A percentile compares a stretch with the other conserved stretches of the same genome.
These are phyloP conservation scores for Laticauda colubrina DNA, from an alignment of 2,113 vertebrate genomes.

Conservation along the genomic window DNA sequence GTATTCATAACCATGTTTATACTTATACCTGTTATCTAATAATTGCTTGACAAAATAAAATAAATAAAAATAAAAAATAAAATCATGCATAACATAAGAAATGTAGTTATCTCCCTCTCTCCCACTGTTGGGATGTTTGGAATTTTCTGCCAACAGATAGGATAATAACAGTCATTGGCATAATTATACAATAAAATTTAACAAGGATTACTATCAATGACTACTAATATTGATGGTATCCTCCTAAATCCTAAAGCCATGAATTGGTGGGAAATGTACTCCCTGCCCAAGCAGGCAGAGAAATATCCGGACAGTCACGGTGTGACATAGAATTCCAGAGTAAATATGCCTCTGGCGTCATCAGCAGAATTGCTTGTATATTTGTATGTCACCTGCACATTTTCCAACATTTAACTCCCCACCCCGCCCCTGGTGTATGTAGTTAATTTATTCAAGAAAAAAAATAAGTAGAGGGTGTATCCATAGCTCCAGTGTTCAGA, in stretches of 20 bases:
- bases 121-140: not conserved
- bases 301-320: not conserved
- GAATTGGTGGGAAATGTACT: not conserved
- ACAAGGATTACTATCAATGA: not conserved
- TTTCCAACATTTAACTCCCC: not conserved
- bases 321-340: not conserved
- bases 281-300: not conserved
- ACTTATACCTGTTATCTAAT: too few relatives aligned
- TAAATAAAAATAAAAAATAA: not conserved
- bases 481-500: not conserved
- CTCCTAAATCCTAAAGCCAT: not conserved
- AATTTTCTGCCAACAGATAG: not conserved
- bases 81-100: not conserved
- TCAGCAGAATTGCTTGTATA: not conserved
- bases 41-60: too few relatives aligned
- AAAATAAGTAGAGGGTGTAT: not conserved
- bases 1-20: too few relatives aligned
- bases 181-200: not conserved
- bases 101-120: not conserved
- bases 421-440: not conserved
- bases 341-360: not conserved
- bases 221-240: not conserved
- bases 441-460: not conserved
- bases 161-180: not conserved
- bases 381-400: not conserved